Conservation (phyloP, 2,797 vertebrate genomes). For the Knipowitschia caucasica region DNA sequence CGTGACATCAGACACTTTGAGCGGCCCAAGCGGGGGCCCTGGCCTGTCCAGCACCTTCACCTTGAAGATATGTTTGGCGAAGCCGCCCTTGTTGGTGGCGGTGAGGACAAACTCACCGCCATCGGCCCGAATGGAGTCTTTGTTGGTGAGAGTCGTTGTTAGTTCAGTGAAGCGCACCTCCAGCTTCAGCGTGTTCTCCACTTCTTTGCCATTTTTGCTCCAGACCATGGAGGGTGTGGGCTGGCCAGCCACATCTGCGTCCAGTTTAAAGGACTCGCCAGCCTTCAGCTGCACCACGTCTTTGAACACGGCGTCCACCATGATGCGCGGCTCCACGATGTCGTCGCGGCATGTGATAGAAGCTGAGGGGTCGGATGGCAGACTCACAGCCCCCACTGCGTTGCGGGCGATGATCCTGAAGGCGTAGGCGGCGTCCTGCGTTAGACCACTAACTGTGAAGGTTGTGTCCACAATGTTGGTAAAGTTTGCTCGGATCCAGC, state of each 20-base stretch:
- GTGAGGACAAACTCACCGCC: slow-evolving; percentile 91
- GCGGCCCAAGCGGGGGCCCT: slow-evolving; percentile 89
- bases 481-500: slow-evolving; percentile 97
- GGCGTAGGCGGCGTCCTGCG: slow-evolving; percentile 90
- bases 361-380: slow-evolving; percentile 91
- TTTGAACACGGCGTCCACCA: slow-evolving; percentile 92
- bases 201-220: slow-evolving; percentile 94
- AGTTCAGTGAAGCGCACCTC: slow-evolving; percentile 90
- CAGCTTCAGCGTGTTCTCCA: slow-evolving; percentile 90
- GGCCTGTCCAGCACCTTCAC: slow-evolving; percentile 96
- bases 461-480: slow-evolving; percentile 94
- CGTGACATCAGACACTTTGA: slow-evolving; percentile 85
- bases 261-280: slow-evolving; percentile 91
- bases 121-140: slow-evolving; percentile 90
- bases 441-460: slow-evolving; percentile 94
- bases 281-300: slow-evolving; percentile 88
- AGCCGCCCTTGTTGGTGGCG: slow-evolving; percentile 93
- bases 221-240: slow-evolving; percentile 91
- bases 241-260: slow-evolving; percentile 93
- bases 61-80: slow-evolving; percentile 94
- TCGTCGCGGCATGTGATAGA: slow-evolving; percentile 94
- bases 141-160: slow-evolving; percentile 86
- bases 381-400: slow-evolving; percentile 89
- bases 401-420: slow-evolving; percentile 95
- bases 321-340: slow-evolving; percentile 91